Conservation (phyloP, 92 coral and sea anemone species). For the Pocillopora grandis region DNA sequence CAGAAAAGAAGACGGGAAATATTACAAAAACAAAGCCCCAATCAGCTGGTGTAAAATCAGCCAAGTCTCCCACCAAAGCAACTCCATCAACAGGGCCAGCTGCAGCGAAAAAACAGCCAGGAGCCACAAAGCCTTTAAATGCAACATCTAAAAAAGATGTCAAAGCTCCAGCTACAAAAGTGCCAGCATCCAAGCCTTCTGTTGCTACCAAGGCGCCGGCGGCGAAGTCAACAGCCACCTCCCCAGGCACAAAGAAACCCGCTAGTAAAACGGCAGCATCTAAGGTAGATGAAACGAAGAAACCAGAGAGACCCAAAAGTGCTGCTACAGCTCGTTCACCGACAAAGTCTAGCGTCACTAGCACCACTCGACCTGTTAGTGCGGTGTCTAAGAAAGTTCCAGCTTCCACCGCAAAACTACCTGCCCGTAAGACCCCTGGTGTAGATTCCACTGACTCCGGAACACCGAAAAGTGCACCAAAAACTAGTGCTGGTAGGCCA, state of each 20-base stretch:
- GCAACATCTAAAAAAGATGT: slow-evolving; percentile 15
- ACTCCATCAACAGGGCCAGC: slow-evolving; percentile 39
- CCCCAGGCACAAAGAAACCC: slow-evolving; percentile 18
- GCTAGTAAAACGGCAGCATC: slow-evolving; percentile 2
- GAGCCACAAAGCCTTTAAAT: slow-evolving; percentile 11
- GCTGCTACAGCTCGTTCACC: slow-evolving; percentile 26
- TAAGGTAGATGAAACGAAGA: slow-evolving; percentile 17
- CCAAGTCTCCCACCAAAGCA: slow-evolving; percentile 27
- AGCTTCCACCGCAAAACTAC: slow-evolving; percentile 3
- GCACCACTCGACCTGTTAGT: slow-evolving; percentile 31
- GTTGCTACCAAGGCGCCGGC: slow-evolving; percentile 12
- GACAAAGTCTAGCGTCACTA: slow-evolving; percentile 3
- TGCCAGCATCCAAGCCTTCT: slow-evolving; percentile 9
- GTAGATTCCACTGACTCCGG: slow-evolving; percentile 18
- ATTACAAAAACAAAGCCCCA: slow-evolving; percentile 37
- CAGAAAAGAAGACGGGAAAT: slow-evolving; percentile 7
- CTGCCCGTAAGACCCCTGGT: slow-evolving; percentile 10
- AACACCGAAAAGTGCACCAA: slow-evolving; percentile 22
- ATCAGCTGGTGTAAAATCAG: slow-evolving; percentile 4
- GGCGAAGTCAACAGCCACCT: neutral
- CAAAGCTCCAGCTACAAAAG: slow-evolving; percentile 8
- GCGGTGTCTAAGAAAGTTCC: slow-evolving; percentile 16
- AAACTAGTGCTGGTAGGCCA: slow-evolving; percentile 23
- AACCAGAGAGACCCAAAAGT: slow-evolving; percentile 26
- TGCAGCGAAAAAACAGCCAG: slow-evolving; percentile 30